phyloP scores from a whole-genome alignment of 37 sponge, comb jelly and placozoan genomes.

The Geodia barretti region DNA sequence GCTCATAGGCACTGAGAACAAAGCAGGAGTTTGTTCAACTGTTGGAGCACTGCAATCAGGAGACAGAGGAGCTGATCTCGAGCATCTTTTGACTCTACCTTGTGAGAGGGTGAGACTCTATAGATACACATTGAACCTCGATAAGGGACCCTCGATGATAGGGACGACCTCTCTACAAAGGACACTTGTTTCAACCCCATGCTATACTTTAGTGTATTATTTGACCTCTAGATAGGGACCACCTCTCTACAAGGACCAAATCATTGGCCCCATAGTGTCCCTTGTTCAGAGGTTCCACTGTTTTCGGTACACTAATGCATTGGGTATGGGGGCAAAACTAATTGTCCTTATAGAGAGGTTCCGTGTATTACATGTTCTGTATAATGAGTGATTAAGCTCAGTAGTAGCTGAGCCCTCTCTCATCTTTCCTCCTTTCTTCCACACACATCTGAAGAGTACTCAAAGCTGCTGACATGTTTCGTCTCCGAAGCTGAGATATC shows the following conservation, averaged over 20 bases:
- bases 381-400: no score
- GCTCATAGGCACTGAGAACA: background rate
- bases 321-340: background rate
- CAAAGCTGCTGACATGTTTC: slow-evolving; percentile 32
- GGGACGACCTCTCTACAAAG: no score
- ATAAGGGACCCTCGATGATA: no score
- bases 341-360: background rate
- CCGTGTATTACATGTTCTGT: no score
- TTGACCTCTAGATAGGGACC: no score
- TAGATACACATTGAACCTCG: no score
- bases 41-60: slow-evolving; percentile 48
- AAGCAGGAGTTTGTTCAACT: slow-evolving; percentile 54
- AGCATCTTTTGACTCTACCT: slow-evolving; percentile 41
- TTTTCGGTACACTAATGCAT: background rate
- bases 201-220: no score
- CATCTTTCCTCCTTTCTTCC: background rate
- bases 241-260: no score
- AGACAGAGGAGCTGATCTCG: slow-evolving; percentile 30
- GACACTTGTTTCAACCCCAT: no score
- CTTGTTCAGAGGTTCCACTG: no score
- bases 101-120: slow-evolving; percentile 60
- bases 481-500: slow-evolving; percentile 21
- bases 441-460: slow-evolving; percentile 36
- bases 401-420: no score
- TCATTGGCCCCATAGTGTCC: no score